Base-by-base conservation (phyloP, 1,140 invertebrate genomes). In the Harlomillsia oculata region DNA sequence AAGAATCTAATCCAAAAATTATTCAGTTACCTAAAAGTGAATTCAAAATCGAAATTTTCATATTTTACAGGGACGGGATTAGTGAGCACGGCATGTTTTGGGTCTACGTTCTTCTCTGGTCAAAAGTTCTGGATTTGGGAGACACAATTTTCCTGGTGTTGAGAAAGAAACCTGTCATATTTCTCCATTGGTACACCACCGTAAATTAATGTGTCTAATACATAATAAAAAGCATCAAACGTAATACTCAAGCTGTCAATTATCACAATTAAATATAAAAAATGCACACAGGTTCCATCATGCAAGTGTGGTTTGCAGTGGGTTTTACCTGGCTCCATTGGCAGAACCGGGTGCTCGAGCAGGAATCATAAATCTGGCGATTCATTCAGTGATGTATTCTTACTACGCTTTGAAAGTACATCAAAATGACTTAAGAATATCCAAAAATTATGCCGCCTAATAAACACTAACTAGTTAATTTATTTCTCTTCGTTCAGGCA, bases 211-310 rank as follows among this genome's bases (percentile, higher is more conserved):
- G 39, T 40, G 39, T 20, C 20, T 39, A 39, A 16, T 39, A 16
- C 20, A n/a, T 39, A 8, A 18, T 39, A 16, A 39, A 39, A 14
- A 39, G n/a, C n/a, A 39, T 6, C 20, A 8, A 39, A 16, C n/a
- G 20, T 5, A 6, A 39, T 5, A 5, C n/a, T 5, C 20, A 11
- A 25, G 13, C 3, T 2, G 25, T 44, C n/a, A 25, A 44, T 26
- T 34, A 34, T 9, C n/a, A 8, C 8, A 34, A 9, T 8, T 34
- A 9, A 34, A 34, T 34, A 34, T n/a, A 9, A 9, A 34, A n/a
- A 34, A 34, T 34, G 32, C 18, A 9, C 77, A 78, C 56, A 78
- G 72, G 72, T 89, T 89, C 29, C 54, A 56, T 34, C 54, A 56
- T 43, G 54, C 46, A 14, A 29, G 37, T 13, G 34, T 37, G 20